Evolutionary conservation across 2,888 invertebrate genomes (phyloP), one percentile per base, ranked within the genome.

Genomic region (Ditylenchus weischeri): DNA sequence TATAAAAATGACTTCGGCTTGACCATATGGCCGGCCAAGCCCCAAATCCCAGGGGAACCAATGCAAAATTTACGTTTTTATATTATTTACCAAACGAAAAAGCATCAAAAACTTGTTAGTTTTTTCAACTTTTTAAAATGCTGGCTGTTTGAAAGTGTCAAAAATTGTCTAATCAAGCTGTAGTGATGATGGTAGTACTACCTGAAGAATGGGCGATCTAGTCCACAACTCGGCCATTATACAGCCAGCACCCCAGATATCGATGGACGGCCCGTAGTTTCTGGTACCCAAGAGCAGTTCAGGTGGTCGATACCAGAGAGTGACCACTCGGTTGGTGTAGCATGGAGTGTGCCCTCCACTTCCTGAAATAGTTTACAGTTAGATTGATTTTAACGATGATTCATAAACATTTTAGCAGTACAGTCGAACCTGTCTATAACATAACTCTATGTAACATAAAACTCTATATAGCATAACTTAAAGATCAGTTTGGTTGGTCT

Each of bases 141-240:
- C 3, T 29, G 29, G 29, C 5, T 29, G 29, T 29, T 29, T 5
- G 29, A 29, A 29, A 29, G 29, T 29, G 29, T 29, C 18, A 19
- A 6, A 18, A 19, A 29, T 29, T 2, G 29, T 5, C 29, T 29
- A 29, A 19, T 57, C 5, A 48, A 65, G 29, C 10, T 36, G 19
- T 18, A 11, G 35, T 18, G 2, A 10, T 15, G 21, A 19, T 2
- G 5, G 29, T 29, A 5, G 5, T 5, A 5, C 29, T 43, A 70
- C 78, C 73, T 86, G 86, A 84, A 86, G 84, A 62, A 86, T 86
- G 2, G 86, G 96, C 6, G 85, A 86, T 74, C 89, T 86, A 0
- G 94, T 96, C 96, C 96, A 98, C 92, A 98, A 92, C 86, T 98
- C 98, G 0, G 96, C 96, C 96, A 98, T 96, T 72, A 98, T 98